Evolutionary conservation across 2,888 invertebrate genomes (phyloP), one percentile per base, ranked within the genome.

Genomic region (Eristalinus sepulchralis): DNA sequence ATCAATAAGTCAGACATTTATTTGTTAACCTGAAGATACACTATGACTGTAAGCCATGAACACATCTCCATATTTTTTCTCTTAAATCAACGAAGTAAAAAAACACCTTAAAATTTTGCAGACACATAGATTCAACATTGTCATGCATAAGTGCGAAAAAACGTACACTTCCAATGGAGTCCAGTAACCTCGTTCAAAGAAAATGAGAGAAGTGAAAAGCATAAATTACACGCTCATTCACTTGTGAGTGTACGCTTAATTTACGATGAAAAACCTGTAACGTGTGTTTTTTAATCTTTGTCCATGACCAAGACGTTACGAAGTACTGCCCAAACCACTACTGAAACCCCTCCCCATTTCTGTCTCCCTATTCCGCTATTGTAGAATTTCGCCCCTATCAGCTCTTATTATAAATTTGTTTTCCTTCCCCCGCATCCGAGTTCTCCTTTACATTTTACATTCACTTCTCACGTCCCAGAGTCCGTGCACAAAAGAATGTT

Each of bases 391-490:
- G 31, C 31, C 70, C 55, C 55, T 66, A 53, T 79, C 73, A 79
- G 34, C 73, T 60, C 70, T 81, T 81, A 77, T 81, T 82, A 78
- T 73, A 77, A 68, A 85, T 78, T 77, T 73, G 22, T 55, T 82
- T 57, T 57, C 17, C 24, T 72, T 81, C 75, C 71, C 71, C 81
- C 63, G 59, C 81, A 77, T 72, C 77, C 72, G 77, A 63, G 77
- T 77, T 81, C 78, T 62, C 68, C 62, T 82, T 82, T 85, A 78
- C 82, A 85, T 85, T 85, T 72, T 82, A 82, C 77, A 85, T 81
- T 85, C 85, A 85, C 85, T 85, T 85, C 82, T 67, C 73, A 82
- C 77, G 77, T 78, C 70, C 82, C 72, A 47, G 27, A 53, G 77
- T 53, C 24, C 36, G 68, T 4, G 8, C 22, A 24, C 24, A 11